phyloP scores from a whole-genome alignment of 2,113 vertebrate species.

The Theristicus caerulescens region DNA sequence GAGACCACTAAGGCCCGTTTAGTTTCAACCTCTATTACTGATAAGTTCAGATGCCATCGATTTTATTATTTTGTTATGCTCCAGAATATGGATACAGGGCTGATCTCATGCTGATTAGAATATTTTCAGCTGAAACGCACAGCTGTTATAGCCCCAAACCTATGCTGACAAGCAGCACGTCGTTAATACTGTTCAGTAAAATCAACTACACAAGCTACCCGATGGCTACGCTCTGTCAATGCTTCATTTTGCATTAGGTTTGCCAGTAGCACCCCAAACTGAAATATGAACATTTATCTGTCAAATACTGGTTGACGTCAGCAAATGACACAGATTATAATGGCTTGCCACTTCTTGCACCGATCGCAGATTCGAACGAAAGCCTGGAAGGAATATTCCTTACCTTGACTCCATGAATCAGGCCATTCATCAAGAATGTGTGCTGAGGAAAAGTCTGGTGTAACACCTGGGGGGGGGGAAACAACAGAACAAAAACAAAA shows the following conservation, averaged over 20 bases:
- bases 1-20: background rate
- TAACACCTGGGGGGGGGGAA: slow-evolving; percentile 77
- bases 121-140: background rate
- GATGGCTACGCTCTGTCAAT: accelerated
- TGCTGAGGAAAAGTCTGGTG: slow-evolving; percentile 91
- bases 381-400: background rate
- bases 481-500: background rate
- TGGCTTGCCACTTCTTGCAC: background rate
- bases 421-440: slow-evolving; percentile 92
- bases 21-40: background rate
- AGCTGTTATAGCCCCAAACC: background rate
- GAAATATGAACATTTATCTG: background rate
- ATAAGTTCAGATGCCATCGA: background rate
- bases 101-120: background rate
- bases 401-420: slow-evolving; percentile 93
- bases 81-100: background rate
- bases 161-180: accelerated
- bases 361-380: background rate
- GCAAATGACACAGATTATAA: background rate
- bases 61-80: background rate
- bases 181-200: background rate
- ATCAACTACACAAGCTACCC: background rate
- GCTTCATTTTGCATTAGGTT: background rate
- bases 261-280: background rate
- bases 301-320: background rate